These are phyloP conservation scores for Terrapene triunguis DNA, from an alignment of 2,113 vertebrate genomes.

Conservation along the genomic window DNA sequence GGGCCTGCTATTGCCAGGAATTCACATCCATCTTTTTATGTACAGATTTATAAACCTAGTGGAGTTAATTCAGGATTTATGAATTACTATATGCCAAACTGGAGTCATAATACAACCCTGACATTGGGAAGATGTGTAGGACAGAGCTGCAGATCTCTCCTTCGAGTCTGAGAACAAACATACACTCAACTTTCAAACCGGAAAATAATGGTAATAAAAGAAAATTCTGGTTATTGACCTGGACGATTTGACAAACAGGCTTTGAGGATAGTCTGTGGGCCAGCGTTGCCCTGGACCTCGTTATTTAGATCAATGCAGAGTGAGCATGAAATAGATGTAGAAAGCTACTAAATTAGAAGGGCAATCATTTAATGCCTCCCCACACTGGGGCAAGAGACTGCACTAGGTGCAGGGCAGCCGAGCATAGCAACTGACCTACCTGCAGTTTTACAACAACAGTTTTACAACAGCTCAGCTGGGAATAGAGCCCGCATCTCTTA, in stretches of 20 bases:
- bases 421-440: not conserved
- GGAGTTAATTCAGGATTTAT: not conserved
- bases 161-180: fast-evolving
- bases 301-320: fast-evolving
- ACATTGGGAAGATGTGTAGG: fast-evolving
- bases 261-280: fast-evolving
- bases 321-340: fast-evolving
- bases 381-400: not conserved
- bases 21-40: not conserved
- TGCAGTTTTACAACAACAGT: not conserved
- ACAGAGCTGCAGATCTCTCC: not conserved
- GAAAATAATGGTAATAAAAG: fast-evolving
- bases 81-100: not conserved
- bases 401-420: fast-evolving
- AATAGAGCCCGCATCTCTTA: not conserved
- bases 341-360: fast-evolving
- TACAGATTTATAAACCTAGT: fast-evolving
- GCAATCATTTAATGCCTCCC: fast-evolving
- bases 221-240: fast-evolving
- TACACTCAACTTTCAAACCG: fast-evolving
- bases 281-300: not conserved
- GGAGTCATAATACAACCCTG: fast-evolving
- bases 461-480: not conserved
- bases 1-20: fast-evolving
- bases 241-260: fast-evolving